Conservation (phyloP, 2,113 vertebrate species). For the Microcebus ravelobensis region DNA sequence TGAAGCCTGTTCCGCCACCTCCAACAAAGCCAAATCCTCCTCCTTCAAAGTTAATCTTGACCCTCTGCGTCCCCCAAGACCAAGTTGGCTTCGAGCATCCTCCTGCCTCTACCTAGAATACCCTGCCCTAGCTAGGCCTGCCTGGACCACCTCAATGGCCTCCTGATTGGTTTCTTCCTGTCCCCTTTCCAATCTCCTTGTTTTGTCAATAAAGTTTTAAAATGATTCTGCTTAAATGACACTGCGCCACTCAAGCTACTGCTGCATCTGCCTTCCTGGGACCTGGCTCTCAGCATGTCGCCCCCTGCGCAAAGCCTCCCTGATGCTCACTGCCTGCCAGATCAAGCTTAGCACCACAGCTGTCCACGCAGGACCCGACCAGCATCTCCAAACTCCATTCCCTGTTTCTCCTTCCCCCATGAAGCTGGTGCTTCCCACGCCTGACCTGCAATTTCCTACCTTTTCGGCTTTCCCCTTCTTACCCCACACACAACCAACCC, state of each 20-base stretch:
- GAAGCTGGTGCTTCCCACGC: neutral
- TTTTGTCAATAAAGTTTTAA: neutral
- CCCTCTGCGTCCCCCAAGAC: neutral
- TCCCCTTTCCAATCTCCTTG: neutral
- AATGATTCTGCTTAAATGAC: neutral
- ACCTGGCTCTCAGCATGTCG: fast-evolving
- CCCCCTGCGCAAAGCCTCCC: neutral
- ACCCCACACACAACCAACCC: neutral
- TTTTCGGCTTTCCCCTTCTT: neutral
- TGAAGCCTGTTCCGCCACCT: neutral
- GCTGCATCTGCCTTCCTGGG: neutral
- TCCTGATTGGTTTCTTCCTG: neutral
- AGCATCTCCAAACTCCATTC: neutral
- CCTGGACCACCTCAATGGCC: neutral
- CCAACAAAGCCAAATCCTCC: neutral
- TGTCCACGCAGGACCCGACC: fast-evolving
- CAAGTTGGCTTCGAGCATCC: neutral
- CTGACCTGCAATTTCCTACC: neutral
- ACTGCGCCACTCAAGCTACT: neutral
- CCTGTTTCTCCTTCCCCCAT: neutral
- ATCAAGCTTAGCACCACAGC: neutral
- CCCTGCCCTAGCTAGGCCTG: neutral
- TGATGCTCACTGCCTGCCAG: neutral
- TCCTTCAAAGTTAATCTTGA: neutral
- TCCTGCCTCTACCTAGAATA: neutral